Percentiles rank a stretch among this genome's conserved stretches.
Conservation (phyloP, 2,797 vertebrate species). For the Chelonia mydas region DNA sequence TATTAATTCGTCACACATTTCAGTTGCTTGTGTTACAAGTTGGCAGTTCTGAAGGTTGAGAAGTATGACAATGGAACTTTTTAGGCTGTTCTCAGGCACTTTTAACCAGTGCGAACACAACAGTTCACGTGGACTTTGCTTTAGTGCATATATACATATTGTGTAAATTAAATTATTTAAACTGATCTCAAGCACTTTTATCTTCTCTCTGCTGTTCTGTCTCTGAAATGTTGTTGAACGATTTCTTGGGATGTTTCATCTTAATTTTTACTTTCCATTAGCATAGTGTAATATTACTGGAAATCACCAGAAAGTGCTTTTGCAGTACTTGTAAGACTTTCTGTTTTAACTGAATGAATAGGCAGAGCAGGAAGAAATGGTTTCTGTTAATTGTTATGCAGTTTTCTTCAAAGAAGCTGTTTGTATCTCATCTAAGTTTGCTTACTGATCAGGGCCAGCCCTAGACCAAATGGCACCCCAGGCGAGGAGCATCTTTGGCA, state of each 20-base stretch:
- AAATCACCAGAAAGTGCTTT: not conserved
- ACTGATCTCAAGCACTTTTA: not conserved
- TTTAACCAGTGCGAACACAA: not conserved
- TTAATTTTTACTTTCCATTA: not conserved
- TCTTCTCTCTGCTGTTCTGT: not conserved
- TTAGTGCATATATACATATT: not conserved
- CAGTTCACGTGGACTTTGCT: not conserved
- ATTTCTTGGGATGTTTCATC: not conserved
- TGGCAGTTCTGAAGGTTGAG: not conserved
- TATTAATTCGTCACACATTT: not conserved
- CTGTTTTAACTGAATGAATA: not conserved
- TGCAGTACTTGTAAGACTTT: not conserved
- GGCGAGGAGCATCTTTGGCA: too few relatives aligned
- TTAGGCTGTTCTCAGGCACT: not conserved
- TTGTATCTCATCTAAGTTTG: not conserved
- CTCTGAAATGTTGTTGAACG: not conserved
- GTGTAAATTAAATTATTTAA: not conserved
- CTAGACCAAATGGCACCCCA: too few relatives aligned
- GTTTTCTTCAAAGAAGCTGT: not conserved
- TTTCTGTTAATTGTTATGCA: not conserved
- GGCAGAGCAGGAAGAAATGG: not conserved
- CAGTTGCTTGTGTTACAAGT: not conserved
- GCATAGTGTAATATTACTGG: not conserved
- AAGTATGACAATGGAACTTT: not conserved
- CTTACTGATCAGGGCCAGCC: not conserved